Conservation (phyloP, 2,113 vertebrate species). For the Nyctereutes procyonoides region DNA sequence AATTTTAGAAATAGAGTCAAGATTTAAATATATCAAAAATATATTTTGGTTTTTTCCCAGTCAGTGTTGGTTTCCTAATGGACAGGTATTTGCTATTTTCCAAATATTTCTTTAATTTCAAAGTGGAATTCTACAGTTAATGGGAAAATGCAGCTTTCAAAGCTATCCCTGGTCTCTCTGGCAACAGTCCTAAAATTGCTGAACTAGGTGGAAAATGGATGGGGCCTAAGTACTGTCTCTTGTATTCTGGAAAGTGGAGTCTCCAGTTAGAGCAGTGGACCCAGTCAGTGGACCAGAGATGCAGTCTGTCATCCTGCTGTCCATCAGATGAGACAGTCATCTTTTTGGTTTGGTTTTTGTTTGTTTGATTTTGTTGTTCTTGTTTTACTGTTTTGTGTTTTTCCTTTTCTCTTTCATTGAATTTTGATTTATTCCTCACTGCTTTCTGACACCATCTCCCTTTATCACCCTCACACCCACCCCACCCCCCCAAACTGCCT, state of each 20-base stretch:
- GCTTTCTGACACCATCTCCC: slow-evolving; percentile 48
- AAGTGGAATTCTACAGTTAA: slow-evolving; percentile 21
- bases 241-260: not conserved
- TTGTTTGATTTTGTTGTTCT: slow-evolving; percentile 59
- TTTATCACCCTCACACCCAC: not conserved
- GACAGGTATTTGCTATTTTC: slow-evolving; percentile 30
- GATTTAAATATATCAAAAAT: slow-evolving; percentile 37
- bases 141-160: not conserved
- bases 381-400: slow-evolving; percentile 67
- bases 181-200: not conserved
- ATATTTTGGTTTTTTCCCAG: not conserved
- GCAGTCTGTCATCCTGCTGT: not conserved
- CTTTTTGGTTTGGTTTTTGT: slow-evolving; percentile 52
- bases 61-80: not conserved
- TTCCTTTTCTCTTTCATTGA: slow-evolving; percentile 43
- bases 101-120: slow-evolving; percentile 60
- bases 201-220: not conserved
- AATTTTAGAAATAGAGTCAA: slow-evolving; percentile 48
- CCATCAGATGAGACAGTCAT: not conserved
- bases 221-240: not conserved
- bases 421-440: slow-evolving; percentile 71
- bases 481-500: not conserved
- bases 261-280: not conserved
- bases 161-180: not conserved
- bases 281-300: not conserved